Evolutionary conservation across 2,113 vertebrate genomes (phyloP).

Genomic region (Pyrgilauda ruficollis): DNA sequence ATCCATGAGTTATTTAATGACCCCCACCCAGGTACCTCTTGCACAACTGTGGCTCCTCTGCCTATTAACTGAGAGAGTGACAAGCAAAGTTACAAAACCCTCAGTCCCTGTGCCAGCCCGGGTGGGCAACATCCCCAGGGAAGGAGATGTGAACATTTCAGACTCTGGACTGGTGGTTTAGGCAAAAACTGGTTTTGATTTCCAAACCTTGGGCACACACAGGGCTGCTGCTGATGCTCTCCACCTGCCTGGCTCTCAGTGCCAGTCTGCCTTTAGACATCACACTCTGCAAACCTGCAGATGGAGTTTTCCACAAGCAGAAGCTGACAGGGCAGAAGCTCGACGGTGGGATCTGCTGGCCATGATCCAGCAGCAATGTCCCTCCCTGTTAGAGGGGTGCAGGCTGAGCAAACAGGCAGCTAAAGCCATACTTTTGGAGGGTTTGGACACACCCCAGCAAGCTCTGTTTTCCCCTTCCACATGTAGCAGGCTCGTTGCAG

Average conservation of each 20-base stretch:
- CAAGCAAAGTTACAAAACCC: neutral
- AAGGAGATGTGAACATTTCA: neutral
- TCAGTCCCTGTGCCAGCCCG: neutral
- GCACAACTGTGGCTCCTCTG: neutral
- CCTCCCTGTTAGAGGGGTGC: neutral
- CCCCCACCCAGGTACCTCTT: neutral
- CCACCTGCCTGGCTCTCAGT: neutral
- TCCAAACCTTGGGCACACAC: neutral
- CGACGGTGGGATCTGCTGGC: neutral
- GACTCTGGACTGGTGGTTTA: neutral
- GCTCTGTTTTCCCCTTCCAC: neutral
- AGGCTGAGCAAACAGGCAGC: neutral
- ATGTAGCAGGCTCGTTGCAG: neutral
- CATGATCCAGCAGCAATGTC: neutral
- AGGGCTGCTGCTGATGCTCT: neutral
- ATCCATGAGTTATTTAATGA: fast-evolving
- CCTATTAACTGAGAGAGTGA: neutral
- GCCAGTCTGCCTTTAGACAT: constrained; percentile 4
- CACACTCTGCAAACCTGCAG: constrained; percentile 17
- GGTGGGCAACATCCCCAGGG: neutral
- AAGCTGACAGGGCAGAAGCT: neutral
- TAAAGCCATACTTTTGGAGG: neutral
- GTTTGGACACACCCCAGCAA: neutral
- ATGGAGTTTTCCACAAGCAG: constrained; percentile 37
- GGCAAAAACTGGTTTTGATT: neutral